Evolutionary conservation across 1,140 invertebrate species (phyloP), one percentile per base, ranked within the genome.

Genomic region (Neelides sp.): DNA sequence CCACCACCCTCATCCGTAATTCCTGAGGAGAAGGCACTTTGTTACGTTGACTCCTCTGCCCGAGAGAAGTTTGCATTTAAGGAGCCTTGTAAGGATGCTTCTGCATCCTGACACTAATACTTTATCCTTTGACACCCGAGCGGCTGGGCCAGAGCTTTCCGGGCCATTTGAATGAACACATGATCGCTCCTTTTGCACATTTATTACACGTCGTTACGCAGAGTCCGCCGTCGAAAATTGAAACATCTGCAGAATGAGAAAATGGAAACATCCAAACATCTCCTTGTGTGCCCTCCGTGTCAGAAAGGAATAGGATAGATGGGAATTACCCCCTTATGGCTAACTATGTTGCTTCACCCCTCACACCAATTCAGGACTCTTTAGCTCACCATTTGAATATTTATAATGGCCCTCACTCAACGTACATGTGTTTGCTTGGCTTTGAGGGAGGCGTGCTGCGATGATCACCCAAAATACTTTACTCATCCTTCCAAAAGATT

Each of bases 131-230:
- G 42, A 45, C 42, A 45, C 34, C 26, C 34, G 42, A 45, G n/a
- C 42, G 34, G 30, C 34, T 45, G 34, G 19, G 30, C 34, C 15
- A 45, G 27, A 4, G 27, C 46, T 48, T 48, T 37, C 37, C 48
- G 48, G 39, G 7, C 48, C 48, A 50, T 50, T 50, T 30, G 19
- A 50, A 50, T 35, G 39, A 50, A 42, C 48, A 50, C 27, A 50
- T 50, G 48, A 50, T 41, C 48, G 39, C 48, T 32, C 43, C 36
- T 49, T 49, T 49, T 49, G 26, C 36, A 49, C 47, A 49, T 37
- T 49, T 49, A 49, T 49, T 49, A 45, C 30, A 45, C 26, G 34
- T 32, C 42, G 17, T 4, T 43, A 22, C 13, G 26, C 30, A 43
- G 19, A 24, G 15, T 22, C 23, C 17, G 15, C 13, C 4, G 3